Conservation (phyloP, 1,140 invertebrate genomes). For the Rhagoletis pomonella region DNA sequence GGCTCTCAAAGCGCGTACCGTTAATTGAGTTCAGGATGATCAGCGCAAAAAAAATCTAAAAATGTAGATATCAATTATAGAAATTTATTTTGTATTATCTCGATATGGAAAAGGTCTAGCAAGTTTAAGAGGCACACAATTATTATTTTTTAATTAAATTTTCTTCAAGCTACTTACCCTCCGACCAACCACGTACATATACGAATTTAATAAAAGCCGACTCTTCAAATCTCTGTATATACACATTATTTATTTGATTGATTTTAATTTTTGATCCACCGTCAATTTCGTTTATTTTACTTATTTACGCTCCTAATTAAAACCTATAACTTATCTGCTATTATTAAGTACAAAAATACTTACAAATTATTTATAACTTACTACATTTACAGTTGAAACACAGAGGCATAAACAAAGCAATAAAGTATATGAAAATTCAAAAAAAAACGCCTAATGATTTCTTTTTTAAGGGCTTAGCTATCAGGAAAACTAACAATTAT, state of each 20-base stretch:
- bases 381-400: slow-evolving; percentile 46
- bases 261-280: slow-evolving; percentile 33
- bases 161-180: too few relatives aligned
- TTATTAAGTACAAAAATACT: slow-evolving; percentile 72
- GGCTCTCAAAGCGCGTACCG: too few relatives aligned
- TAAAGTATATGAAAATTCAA: background rate
- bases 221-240: background rate
- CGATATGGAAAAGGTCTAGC: too few relatives aligned
- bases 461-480: too few relatives aligned
- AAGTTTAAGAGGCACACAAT: too few relatives aligned
- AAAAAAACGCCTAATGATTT: background rate
- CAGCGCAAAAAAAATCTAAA: too few relatives aligned
- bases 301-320: slow-evolving; percentile 19
- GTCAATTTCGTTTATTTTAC: background rate
- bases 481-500: slow-evolving; percentile 12
- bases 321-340: slow-evolving; percentile 59
- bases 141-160: too few relatives aligned
- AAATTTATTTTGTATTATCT: too few relatives aligned
- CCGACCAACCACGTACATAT: too few relatives aligned
- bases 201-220: too few relatives aligned
- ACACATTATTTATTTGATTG: slow-evolving; percentile 4
- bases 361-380: slow-evolving; percentile 61
- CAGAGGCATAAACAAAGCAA: background rate
- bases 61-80: too few relatives aligned
- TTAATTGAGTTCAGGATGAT: too few relatives aligned